Evolutionary conservation across 2,113 vertebrate species (phyloP).

Genomic region (Albula glossodonta): DNA sequence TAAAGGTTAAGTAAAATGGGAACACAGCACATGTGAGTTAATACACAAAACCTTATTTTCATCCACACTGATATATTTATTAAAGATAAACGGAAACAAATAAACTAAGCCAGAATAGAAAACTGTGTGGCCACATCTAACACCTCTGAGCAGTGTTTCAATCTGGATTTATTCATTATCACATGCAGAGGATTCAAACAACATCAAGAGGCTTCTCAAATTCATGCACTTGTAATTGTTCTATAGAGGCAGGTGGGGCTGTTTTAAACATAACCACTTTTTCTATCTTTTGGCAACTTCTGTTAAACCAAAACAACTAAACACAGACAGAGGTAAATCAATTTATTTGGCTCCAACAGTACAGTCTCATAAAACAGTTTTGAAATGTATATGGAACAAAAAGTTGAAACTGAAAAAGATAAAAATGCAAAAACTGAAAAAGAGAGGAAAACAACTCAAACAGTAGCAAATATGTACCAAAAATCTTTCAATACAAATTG

Average conservation of each 20-base stretch:
- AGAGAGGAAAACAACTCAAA: constrained; percentile 54
- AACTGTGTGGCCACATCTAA: too few species aligned
- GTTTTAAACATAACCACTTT: background rate
- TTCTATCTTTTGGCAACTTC: background rate
- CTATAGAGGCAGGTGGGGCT: background rate
- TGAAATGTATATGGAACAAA: constrained; percentile 39
- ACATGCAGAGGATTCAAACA: too few species aligned
- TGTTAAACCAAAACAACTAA: background rate
- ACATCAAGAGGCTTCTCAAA: too few species aligned
- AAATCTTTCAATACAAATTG: constrained; percentile 26
- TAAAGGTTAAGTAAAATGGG: too few species aligned
- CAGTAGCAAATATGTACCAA: constrained; percentile 39
- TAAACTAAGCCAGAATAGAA: too few species aligned
- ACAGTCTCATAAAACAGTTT: constrained; percentile 62
- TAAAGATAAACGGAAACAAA: too few species aligned
- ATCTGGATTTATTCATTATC: too few species aligned
- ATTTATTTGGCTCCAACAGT: constrained; percentile 75
- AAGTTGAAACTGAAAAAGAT: background rate
- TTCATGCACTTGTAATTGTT: too few species aligned
- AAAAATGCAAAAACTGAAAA: constrained; percentile 43
- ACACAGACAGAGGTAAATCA: constrained; percentile 50
- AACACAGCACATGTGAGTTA: too few species aligned
- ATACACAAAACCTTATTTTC: too few species aligned
- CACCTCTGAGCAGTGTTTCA: too few species aligned
- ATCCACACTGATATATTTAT: too few species aligned